Conservation (phyloP, 2,113 vertebrate species). For the Brienomyrus brachyistius region DNA sequence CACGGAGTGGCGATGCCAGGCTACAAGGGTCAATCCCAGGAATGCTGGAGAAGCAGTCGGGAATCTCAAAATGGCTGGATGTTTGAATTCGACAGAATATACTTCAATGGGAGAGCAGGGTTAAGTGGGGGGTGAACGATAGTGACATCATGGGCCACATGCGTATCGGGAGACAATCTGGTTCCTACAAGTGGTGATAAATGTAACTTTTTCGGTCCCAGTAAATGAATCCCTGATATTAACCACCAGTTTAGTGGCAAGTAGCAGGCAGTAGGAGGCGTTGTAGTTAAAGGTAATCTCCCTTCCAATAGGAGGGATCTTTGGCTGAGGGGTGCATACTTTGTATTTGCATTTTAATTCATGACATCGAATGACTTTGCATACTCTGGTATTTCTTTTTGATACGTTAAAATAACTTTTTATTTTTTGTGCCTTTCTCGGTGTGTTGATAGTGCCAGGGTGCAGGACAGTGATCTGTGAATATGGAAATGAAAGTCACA, state of each 20-base stretch:
- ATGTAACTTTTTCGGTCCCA: neutral
- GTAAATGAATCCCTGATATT: neutral
- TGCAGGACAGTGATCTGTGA: neutral
- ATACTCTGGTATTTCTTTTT: neutral
- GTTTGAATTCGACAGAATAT: neutral
- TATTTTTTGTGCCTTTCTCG: neutral
- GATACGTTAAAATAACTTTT: neutral
- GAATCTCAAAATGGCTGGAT: neutral
- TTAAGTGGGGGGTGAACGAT: neutral
- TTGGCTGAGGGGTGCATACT: neutral
- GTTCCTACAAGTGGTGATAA: neutral
- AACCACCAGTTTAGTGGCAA: neutral
- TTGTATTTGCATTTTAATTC: neutral
- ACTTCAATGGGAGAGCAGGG: neutral
- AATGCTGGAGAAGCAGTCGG: neutral
- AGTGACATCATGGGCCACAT: neutral
- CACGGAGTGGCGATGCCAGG: neutral
- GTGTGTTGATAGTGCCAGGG: neutral
- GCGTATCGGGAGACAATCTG: neutral
- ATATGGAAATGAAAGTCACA: neutral
- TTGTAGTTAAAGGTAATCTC: neutral
- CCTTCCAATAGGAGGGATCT: neutral
- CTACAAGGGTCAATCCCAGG: neutral
- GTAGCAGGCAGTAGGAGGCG: neutral
- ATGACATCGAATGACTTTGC: neutral